Base-by-base conservation (phyloP, 2,888 invertebrate genomes). In the Eupithecia subfuscata region DNA sequence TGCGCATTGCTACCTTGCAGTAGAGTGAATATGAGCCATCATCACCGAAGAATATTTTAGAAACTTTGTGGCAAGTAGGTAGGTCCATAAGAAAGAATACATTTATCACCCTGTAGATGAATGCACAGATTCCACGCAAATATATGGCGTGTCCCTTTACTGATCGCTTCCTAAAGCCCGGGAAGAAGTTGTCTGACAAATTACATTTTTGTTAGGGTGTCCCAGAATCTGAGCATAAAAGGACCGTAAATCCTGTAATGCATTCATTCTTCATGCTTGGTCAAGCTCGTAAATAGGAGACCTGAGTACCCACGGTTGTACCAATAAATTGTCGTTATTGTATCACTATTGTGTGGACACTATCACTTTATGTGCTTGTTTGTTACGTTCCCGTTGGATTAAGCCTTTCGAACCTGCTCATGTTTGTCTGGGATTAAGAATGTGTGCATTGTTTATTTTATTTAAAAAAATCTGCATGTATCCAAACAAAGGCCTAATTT, bases 241-340 rank as follows among this genome's bases (percentile, higher is more conserved):
- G 84, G 74, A 77, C 86, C 89, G 85, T 90, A 89, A 89, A 89
- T 89, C 86, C 84, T 84, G 82, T 84, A 84, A 86, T 90, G 89
- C 90, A 89, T 90, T 90, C 90, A 89, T 90, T 90, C 90, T 89
- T 88, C 89, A 89, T 87, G 88, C 86, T 86, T 84, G 89, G 88
- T 86, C 90, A 86, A 88, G 84, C 87, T 84, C 83, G 84, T 87
- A 87, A 88, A 88, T 86, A 83, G 84, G 88, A 86, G 86, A 85
- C 84, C 80, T 81, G 81, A 79, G 80, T 67, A 75, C 75, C 64
- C 18, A 8, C 37, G 78, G 74, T 71, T 80, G 80, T 74, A 75
- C 77, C 78, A 78, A 82, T 82, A 82, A 83, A 78, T 75, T 82
- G 80, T 76, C 73, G 52, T 71, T 70, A 72, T 74, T 77, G 72